A percentile compares a stretch with the other conserved stretches of the same genome.
Conservation (phyloP, 92 coral and sea anemone species). For the Siderastrea radians region DNA sequence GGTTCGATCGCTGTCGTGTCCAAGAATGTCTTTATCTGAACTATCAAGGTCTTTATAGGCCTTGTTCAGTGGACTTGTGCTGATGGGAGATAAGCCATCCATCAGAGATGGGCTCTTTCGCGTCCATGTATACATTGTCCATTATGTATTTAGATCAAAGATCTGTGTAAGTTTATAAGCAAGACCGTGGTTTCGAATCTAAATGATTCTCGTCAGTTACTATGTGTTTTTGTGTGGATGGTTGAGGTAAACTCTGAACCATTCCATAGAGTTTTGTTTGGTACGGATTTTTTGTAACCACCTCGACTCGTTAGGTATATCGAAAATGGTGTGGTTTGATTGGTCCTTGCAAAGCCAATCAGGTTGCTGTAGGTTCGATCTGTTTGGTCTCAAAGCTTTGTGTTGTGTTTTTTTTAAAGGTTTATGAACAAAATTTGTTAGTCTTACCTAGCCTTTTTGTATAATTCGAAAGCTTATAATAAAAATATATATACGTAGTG, state of each 20-base stretch:
- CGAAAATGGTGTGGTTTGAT: background rate
- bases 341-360: no score
- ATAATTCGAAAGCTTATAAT: no score
- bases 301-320: background rate
- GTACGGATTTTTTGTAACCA: background rate
- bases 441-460: no score
- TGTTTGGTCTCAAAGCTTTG: background rate
- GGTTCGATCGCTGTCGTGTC: background rate
- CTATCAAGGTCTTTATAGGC: background rate
- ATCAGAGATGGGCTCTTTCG: background rate
- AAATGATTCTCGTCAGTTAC: background rate
- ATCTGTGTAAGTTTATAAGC: background rate
- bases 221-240: background rate
- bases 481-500: no score
- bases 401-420: no score
- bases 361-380: background rate
- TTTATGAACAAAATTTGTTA: no score
- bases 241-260: conserved; percentile 13
- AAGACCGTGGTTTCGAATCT: conserved; percentile 6
- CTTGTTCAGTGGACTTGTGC: no score
- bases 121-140: background rate
- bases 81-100: no score
- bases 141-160: no score
- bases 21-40: no score
- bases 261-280: background rate